phyloP scores from a whole-genome alignment of 2,797 vertebrate species.

The Oreochromis grahami region DNA sequence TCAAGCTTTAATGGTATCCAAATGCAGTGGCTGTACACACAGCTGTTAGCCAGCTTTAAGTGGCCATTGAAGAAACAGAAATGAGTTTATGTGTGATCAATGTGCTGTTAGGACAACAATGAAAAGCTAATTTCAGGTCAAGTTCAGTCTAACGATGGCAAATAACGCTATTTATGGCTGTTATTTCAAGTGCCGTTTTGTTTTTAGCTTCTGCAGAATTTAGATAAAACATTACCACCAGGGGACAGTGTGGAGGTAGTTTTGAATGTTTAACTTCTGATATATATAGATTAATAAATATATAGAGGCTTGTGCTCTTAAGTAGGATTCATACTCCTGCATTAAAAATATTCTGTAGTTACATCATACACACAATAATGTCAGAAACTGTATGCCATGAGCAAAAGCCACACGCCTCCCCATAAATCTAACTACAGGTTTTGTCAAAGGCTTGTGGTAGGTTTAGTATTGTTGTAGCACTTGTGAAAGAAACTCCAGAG shows the following conservation, averaged over 20 bases:
- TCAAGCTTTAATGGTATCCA: neutral
- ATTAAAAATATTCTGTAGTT: neutral
- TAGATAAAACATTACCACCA: neutral
- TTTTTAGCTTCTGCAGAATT: neutral
- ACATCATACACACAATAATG: neutral
- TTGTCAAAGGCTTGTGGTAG: neutral
- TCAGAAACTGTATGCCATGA: neutral
- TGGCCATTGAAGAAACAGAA: neutral
- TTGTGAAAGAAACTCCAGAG: neutral
- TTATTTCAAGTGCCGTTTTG: neutral
- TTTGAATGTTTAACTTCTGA: neutral
- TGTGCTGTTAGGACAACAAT: neutral
- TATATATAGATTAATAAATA: neutral
- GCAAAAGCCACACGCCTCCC: neutral
- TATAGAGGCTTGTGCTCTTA: neutral
- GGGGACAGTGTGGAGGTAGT: neutral
- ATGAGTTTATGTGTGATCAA: neutral
- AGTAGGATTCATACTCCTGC: neutral
- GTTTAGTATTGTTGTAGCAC: neutral
- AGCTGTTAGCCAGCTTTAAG: neutral
- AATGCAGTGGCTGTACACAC: neutral
- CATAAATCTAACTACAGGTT: neutral
- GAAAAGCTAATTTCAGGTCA: neutral
- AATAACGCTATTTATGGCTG: neutral
- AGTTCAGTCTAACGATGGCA: neutral